These are phyloP conservation scores for Tetragnatha montana DNA, from an alignment of 2,888 invertebrate species.

Conservation along the genomic window DNA sequence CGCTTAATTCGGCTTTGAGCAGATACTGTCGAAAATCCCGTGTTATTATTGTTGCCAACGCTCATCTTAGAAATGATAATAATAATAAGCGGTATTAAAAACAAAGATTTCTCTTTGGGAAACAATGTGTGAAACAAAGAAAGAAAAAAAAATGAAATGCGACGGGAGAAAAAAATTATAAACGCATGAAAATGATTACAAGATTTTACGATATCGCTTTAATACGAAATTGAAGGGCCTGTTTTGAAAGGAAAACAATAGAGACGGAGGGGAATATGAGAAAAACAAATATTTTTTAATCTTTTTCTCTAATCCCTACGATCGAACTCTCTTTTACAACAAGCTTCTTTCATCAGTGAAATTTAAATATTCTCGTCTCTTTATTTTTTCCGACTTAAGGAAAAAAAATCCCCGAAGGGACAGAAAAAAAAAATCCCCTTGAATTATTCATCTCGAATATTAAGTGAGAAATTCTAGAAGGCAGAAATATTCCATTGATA, in stretches of 20 bases:
- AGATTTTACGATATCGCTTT: slow-evolving; percentile 24
- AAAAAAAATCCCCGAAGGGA: slow-evolving; percentile 8
- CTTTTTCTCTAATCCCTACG: background rate
- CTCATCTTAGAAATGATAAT: background rate
- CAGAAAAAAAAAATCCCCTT: background rate
- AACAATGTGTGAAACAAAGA: background rate
- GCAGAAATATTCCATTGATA: background rate
- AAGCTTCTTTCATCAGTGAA: slow-evolving; percentile 1
- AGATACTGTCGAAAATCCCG: background rate
- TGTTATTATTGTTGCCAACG: background rate
- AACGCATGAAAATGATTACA: slow-evolving; percentile 26
- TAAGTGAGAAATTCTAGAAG: slow-evolving; percentile 28
- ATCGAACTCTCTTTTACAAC: background rate
- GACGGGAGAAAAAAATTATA: background rate
- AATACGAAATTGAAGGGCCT: slow-evolving; percentile 6
- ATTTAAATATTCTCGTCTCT: slow-evolving; percentile 32
- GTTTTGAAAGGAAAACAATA: slow-evolving; percentile 16
- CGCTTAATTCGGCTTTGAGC: slow-evolving; percentile 4
- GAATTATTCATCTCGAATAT: slow-evolving; percentile 49
- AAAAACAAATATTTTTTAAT: background rate
- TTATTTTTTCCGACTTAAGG: slow-evolving; percentile 1
- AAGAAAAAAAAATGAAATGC: background rate
- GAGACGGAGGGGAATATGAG: background rate
- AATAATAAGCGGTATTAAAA: background rate
- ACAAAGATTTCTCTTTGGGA: background rate